Evolutionary conservation across 2,797 vertebrate genomes (phyloP).

Genomic region (Clarias pachynema): DNA sequence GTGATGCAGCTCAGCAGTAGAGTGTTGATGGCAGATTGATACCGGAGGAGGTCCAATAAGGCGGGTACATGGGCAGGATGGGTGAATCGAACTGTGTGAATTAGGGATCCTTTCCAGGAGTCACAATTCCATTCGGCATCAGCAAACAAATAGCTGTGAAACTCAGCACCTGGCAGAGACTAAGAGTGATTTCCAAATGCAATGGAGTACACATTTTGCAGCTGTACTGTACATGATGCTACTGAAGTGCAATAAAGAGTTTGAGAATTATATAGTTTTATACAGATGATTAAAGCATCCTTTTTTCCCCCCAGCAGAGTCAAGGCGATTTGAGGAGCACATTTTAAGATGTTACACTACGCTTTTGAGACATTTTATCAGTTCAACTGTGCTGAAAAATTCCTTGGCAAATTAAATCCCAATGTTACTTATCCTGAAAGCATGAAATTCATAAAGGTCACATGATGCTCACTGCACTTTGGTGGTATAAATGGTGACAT

Average conservation of each 20-base stretch:
- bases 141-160: constrained; percentile 76
- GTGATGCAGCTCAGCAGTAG: constrained; percentile 80
- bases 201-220: neutral
- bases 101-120: constrained; percentile 62
- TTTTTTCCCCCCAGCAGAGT: neutral
- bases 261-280: neutral
- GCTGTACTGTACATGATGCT: neutral
- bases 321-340: too few species aligned
- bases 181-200: constrained; percentile 50
- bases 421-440: neutral
- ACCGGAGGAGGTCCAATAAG: constrained; percentile 78
- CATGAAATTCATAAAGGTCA: neutral
- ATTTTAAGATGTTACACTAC: neutral
- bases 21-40: constrained; percentile 77
- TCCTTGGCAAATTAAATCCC: neutral
- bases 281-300: neutral
- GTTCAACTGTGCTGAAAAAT: neutral
- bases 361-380: neutral
- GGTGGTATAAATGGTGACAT: neutral
- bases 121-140: constrained; percentile 60
- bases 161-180: constrained; percentile 72
- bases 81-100: constrained; percentile 79
- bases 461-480: neutral
- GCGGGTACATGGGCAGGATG: constrained; percentile 77
- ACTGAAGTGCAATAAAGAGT: neutral